Conservation (phyloP, 2,888 invertebrate species). For the Andrena trimmerana region DNA sequence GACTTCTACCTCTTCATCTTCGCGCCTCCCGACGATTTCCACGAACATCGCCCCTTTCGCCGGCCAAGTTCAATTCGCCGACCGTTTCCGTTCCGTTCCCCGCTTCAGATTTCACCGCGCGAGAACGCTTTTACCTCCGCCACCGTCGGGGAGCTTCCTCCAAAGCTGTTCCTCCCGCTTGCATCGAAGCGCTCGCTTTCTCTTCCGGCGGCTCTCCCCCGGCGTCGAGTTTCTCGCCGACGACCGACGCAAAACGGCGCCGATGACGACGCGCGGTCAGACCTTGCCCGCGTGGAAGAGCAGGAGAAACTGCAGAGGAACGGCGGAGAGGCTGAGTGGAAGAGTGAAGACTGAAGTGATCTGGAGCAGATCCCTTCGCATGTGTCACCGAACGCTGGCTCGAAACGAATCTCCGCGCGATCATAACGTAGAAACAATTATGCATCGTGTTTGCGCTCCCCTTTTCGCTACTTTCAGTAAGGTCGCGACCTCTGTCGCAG, state of each 20-base stretch:
- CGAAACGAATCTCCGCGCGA: conserved; percentile 35
- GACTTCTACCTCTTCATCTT: background rate
- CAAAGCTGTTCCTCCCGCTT: conserved; percentile 6
- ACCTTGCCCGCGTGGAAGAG: conserved; percentile 8
- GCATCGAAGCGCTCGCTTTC: conserved; percentile 33
- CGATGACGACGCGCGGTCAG: background rate
- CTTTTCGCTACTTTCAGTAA: no score
- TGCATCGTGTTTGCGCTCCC: no score
- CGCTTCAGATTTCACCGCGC: conserved; percentile 2
- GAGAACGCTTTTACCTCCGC: conserved; percentile 15
- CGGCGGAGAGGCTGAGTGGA: conserved; percentile 1
- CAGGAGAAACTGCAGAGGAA: conserved; percentile 8
- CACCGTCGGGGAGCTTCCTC: conserved; percentile 11
- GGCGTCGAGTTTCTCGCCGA: conserved; percentile 5
- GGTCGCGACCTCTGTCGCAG: no score
- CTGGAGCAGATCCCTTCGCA: conserved; percentile 20
- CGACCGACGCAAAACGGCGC: background rate
- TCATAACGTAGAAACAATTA: conserved; percentile 16
- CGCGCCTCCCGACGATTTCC: background rate
- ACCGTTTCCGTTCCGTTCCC: conserved; percentile 4
- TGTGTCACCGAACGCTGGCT: conserved; percentile 27
- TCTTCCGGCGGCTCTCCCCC: conserved; percentile 23
- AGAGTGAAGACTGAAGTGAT: conserved; percentile 30
- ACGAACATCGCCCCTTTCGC: background rate
- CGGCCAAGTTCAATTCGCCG: background rate